These are phyloP conservation scores for Semnopithecus entellus DNA, from an alignment of 2,113 vertebrate genomes.

Conservation along the genomic window DNA sequence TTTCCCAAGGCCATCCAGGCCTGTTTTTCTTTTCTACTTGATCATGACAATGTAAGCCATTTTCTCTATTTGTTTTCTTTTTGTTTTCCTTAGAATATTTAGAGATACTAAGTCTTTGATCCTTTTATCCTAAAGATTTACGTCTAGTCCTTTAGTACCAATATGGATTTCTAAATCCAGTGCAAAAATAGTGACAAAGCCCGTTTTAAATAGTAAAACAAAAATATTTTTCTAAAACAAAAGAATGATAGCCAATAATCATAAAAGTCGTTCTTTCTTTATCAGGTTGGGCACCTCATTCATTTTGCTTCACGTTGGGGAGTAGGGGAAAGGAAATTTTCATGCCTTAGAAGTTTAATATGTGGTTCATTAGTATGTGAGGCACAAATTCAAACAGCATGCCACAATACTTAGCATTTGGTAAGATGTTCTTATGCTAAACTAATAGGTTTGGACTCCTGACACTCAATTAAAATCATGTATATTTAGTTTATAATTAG, in stretches of 20 bases:
- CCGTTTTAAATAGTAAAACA: neutral
- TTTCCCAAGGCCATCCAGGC: neutral
- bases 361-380: constrained; percentile 40
- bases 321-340: neutral
- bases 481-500: constrained; percentile 69
- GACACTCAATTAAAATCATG: constrained; percentile 62
- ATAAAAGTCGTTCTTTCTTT: neutral
- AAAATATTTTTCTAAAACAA: neutral
- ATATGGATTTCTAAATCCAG: neutral
- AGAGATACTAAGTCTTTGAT: neutral
- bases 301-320: neutral
- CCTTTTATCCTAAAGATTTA: constrained; percentile 40
- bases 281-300: neutral
- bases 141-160: neutral
- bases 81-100: constrained; percentile 6
- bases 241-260: neutral
- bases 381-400: constrained; percentile 47
- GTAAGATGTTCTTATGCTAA: constrained; percentile 36
- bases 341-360: constrained; percentile 39
- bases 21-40: neutral
- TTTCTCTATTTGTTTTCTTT: constrained; percentile 17
- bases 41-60: neutral
- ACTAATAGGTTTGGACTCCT: constrained; percentile 55
- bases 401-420: neutral
- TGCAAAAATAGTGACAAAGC: neutral